Evolutionary conservation across 1,140 invertebrate species (phyloP), one percentile per base, ranked within the genome.

Genomic region (Charaxes varanes): DNA sequence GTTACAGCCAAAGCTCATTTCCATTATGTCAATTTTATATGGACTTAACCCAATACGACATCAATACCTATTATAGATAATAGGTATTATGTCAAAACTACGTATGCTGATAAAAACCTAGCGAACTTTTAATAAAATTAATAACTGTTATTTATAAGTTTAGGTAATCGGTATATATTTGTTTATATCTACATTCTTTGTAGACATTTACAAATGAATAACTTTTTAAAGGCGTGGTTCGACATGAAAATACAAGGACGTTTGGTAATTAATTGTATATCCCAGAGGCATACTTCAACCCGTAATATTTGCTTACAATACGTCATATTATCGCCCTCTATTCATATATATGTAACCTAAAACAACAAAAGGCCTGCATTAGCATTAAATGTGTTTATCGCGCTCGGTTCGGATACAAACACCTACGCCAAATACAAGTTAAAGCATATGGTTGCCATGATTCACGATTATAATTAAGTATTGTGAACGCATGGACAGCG

Each of bases 391-490:
- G 46, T 57, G 15, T 65, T 57, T 41, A 41, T 53, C 27, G 41
- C 44, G 44, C 50, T 47, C 33, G 42, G 48, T 72, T 73, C 62
- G 58, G 53, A 46, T 63, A 60, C 53, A 35, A 33, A 60, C 69
- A 59, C 67, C 69, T 41, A 68, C 66, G 23, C 47, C 33, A 50
- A 31, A 44, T 61, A 35, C 43, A 53, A 55, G 36, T 45, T 34
- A 27, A 41, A 44, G 17, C 41, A 43, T 35, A 43, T 43, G 41
- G 41, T 14, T 19, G 11, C 28, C 35, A 24, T 51, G 52, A 46
- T 33, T 62, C 54, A 52, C 47, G 42, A 56, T 52, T 59, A 56
- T 58, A 47, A 40, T 53, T 62, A 59, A 54, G 58, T 43, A 55
- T 63, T 53, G 41, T 30, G 35, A 45, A 53, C 56, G 53, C 52